A percentile compares a stretch with the other conserved stretches of the same genome.
Evolutionary conservation across 2,113 vertebrate genomes (phyloP).

Genomic region (Acanthisitta chloris): DNA sequence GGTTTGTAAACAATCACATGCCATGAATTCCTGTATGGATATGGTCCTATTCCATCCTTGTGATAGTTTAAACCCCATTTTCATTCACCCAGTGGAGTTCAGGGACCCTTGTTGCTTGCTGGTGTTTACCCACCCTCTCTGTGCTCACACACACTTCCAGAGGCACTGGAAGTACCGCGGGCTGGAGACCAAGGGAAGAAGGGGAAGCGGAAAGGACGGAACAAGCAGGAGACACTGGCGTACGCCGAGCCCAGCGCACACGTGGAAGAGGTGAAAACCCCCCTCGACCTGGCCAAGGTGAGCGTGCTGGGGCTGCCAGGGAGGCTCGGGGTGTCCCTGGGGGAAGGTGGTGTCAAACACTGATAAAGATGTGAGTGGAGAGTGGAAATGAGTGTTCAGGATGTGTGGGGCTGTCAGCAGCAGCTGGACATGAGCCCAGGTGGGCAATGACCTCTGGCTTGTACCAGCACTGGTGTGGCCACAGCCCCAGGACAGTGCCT

Average conservation of each 20-base stretch:
- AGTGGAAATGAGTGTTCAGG: background rate
- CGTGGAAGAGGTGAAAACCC: slow-evolving; percentile 87
- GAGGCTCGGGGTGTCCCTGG: background rate
- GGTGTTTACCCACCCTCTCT: background rate
- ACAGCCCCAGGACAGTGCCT: background rate
- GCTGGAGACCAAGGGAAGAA: slow-evolving; percentile 82
- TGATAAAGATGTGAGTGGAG: background rate
- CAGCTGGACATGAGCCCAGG: no score
- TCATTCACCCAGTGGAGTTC: background rate
- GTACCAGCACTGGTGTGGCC: background rate
- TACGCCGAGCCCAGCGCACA: slow-evolving; percentile 68
- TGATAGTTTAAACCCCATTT: background rate
- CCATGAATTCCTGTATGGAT: rapidly evolving
- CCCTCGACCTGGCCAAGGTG: slow-evolving; percentile 92
- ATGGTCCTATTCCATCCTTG: rapidly evolving
- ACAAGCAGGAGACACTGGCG: slow-evolving; percentile 80
- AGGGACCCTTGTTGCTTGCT: background rate
- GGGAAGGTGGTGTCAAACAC: no score
- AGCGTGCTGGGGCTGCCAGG: background rate
- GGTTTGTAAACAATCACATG: background rate
- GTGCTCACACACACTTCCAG: slow-evolving; percentile 2
- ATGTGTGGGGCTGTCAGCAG: rapidly evolving
- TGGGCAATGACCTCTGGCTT: background rate
- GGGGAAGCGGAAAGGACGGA: slow-evolving; percentile 89
- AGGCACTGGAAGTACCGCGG: slow-evolving; percentile 70